A percentile compares a stretch with the other conserved stretches of the same genome.
Conservation (phyloP, 2,113 vertebrate genomes). For the Ranitomeya variabilis region DNA sequence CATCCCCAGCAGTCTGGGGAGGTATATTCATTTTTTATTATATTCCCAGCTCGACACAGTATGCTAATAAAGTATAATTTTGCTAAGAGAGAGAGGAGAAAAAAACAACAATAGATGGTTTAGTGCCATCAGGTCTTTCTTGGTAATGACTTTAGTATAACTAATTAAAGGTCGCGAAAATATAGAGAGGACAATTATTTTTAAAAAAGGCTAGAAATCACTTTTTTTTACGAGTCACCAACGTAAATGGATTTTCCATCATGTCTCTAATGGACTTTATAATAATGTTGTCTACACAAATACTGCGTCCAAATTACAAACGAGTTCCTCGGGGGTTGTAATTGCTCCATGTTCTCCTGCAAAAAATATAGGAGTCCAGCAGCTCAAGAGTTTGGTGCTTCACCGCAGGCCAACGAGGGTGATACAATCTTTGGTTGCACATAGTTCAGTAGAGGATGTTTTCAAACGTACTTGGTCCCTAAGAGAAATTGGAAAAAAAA, state of each 20-base stretch:
- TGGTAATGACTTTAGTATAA: constrained; percentile 20
- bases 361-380: too few relatives aligned
- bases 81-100: not conserved
- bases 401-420: too few relatives aligned
- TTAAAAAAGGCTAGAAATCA: not conserved
- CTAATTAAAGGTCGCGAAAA: constrained; percentile 11
- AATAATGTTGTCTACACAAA: not conserved
- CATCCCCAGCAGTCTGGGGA: constrained; percentile 41
- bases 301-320: too few relatives aligned
- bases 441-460: too few relatives aligned
- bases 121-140: constrained; percentile 10
- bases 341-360: not conserved
- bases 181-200: not conserved
- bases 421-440: too few relatives aligned
- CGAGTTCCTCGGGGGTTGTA: not conserved
- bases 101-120: constrained; percentile 21
- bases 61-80: constrained; percentile 48
- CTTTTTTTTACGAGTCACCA: not conserved
- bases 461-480: too few relatives aligned
- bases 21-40: constrained; percentile 23
- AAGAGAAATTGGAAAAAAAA: too few relatives aligned
- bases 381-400: too few relatives aligned
- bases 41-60: not conserved
- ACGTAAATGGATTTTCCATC: too few relatives aligned
- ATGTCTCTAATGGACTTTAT: constrained; percentile 9